Base-by-base conservation (phyloP, 2,888 invertebrate genomes). In the Trichopoda pennipes region DNA sequence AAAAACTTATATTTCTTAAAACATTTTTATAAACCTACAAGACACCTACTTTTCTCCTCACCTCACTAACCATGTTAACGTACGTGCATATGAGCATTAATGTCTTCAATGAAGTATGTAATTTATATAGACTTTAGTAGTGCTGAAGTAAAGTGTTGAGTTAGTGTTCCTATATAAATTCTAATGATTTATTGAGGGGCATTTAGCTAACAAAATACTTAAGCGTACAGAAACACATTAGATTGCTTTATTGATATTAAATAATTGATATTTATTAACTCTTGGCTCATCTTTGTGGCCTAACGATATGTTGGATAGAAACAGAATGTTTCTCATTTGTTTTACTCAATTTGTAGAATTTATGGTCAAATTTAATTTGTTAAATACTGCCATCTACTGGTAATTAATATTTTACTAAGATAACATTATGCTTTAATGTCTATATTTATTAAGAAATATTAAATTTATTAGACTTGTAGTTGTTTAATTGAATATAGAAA, bases 211-310 rank as follows among this genome's bases (percentile, higher is more conserved):
- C 17, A 10, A 53, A 63, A n/a, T 51, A 16, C 47, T 23, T 7
- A 55, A 17, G 19, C 32, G 12, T 38, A 38, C 12, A 38, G 12
- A 23, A 47, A 35, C 14, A 64, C 17, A 38, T 42, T 53, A 44
- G 44, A 63, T 35, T 8, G 44, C 8, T 21, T 49, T 32, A 69
- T 61, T 72, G 53, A 66, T 58, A 35, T 35, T 12, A 56, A 74
- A 56, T 64, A 63, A 66, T 56, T 58, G 64, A 56, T 66, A 74
- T 74, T 63, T 72, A 66, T 78, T 60, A 72, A 78, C 72, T 58
- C 53, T 58, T 78, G 53, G 44, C 38, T 35, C 21, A 17, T 66
- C 9, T 38, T 56, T 51, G n/a, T n/a, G 28, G 16, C 72, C 51
- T 35, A 42, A 47, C 8, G n/a, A 44, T 17, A 28, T 0, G 7